Evolutionary conservation across 2,888 invertebrate species (phyloP).

Genomic region (Rotaria macrura): DNA sequence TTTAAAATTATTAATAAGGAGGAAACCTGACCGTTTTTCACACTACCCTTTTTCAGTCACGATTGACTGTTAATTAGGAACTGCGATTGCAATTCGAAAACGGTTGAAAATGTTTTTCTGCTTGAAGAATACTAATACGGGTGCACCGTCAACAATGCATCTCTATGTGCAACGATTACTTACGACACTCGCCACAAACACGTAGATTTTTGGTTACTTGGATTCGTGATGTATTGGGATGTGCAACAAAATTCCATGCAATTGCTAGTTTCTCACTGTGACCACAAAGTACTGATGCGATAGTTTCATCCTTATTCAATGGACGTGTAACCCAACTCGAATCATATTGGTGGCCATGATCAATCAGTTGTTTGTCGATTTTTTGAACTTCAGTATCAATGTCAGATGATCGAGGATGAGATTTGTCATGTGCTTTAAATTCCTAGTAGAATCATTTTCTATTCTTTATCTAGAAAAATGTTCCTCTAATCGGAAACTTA

Average conservation of each 20-base stretch:
- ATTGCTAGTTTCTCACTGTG: neutral
- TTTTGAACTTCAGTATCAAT: neutral
- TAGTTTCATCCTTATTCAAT: neutral
- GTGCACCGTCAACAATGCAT: too few species aligned
- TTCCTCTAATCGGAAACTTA: neutral
- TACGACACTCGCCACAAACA: neutral
- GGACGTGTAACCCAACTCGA: neutral
- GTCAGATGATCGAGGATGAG: neutral
- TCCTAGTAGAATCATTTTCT: neutral
- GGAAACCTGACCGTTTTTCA: too few species aligned
- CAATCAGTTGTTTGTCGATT: neutral
- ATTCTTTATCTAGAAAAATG: too few species aligned
- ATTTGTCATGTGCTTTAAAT: neutral
- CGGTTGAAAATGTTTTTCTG: too few species aligned
- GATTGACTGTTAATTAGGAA: too few species aligned
- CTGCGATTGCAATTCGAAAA: too few species aligned
- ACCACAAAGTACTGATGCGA: neutral
- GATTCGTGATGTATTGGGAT: neutral
- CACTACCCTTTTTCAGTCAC: too few species aligned
- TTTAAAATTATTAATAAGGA: too few species aligned
- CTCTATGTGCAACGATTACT: too few species aligned
- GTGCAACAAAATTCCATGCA: neutral
- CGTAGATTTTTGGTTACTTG: neutral
- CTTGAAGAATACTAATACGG: too few species aligned
- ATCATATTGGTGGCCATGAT: neutral